phyloP scores from a whole-genome alignment of 2,888 invertebrate species.

The Drosophila nr. perissopoda region DNA sequence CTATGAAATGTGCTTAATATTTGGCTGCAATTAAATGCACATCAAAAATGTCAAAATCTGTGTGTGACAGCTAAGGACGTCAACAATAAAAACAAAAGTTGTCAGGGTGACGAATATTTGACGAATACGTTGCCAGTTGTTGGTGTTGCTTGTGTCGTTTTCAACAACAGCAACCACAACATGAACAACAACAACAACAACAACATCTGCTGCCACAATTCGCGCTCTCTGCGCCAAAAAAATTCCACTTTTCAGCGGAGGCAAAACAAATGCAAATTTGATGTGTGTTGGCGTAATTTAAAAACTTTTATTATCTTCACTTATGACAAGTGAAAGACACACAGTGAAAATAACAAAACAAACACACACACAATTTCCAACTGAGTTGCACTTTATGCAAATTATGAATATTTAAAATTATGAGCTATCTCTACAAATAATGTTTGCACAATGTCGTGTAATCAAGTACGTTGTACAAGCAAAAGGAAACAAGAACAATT shows the following conservation, averaged over 20 bases:
- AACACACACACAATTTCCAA: conserved; percentile 44
- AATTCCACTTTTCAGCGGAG: conserved; percentile 38
- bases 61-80: conserved; percentile 45
- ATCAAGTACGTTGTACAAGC: conserved; percentile 46
- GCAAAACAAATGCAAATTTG: conserved; percentile 23
- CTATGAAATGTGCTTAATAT: conserved; percentile 27
- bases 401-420: conserved; percentile 70
- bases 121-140: conserved; percentile 32
- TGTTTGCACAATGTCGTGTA: conserved; percentile 62
- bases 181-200: conserved; percentile 2
- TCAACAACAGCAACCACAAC: neutral
- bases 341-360: conserved; percentile 4
- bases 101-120: conserved; percentile 38
- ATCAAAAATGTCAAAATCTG: conserved; percentile 64
- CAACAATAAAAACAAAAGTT: conserved; percentile 24
- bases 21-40: conserved; percentile 72
- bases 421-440: conserved; percentile 56
- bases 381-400: conserved; percentile 66
- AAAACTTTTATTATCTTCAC: conserved; percentile 69
- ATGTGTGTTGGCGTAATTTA: conserved; percentile 57
- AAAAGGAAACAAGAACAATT: conserved; percentile 4
- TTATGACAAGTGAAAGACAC: conserved; percentile 32
- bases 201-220: conserved; percentile 20
- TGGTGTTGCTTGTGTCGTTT: neutral
- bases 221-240: conserved; percentile 10